Conservation (phyloP, 1,140 invertebrate species). For the Drosophila rhopaloa region DNA sequence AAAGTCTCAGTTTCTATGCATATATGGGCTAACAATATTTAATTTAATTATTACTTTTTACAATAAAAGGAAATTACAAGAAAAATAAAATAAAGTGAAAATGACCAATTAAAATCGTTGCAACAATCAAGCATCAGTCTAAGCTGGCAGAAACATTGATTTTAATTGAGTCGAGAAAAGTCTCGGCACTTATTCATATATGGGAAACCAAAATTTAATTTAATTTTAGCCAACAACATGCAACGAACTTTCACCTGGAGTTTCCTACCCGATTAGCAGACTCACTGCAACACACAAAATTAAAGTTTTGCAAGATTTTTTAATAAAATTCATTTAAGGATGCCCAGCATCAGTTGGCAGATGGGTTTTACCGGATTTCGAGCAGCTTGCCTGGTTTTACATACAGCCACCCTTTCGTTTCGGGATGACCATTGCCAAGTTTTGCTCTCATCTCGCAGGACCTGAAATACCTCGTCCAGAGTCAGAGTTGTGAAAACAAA, state of each 20-base stretch:
- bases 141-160: background rate
- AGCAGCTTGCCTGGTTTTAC: background rate
- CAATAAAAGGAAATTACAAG: background rate
- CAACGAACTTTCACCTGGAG: slow-evolving; percentile 1
- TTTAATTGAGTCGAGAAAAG: background rate
- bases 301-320: slow-evolving; percentile 19
- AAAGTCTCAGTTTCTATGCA: too few relatives aligned
- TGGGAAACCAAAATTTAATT: slow-evolving; percentile 4
- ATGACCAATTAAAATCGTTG: background rate
- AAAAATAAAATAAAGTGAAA: background rate
- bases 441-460: slow-evolving; percentile 14
- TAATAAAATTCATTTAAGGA: slow-evolving; percentile 17
- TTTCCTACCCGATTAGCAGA: slow-evolving; percentile 2
- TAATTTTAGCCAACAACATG: slow-evolving; percentile 4
- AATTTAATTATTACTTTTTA: too few relatives aligned
- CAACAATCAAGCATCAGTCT: background rate
- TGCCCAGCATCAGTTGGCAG: background rate
- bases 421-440: slow-evolving; percentile 9
- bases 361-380: slow-evolving; percentile 7
- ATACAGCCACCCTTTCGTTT: slow-evolving; percentile 9
- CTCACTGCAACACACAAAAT: slow-evolving; percentile 3
- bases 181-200: background rate
- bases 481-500: slow-evolving; percentile 42
- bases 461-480: slow-evolving; percentile 17
- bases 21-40: too few relatives aligned